Base-by-base conservation (phyloP, 2,797 vertebrate genomes). In the Pelochelys cantorii region DNA sequence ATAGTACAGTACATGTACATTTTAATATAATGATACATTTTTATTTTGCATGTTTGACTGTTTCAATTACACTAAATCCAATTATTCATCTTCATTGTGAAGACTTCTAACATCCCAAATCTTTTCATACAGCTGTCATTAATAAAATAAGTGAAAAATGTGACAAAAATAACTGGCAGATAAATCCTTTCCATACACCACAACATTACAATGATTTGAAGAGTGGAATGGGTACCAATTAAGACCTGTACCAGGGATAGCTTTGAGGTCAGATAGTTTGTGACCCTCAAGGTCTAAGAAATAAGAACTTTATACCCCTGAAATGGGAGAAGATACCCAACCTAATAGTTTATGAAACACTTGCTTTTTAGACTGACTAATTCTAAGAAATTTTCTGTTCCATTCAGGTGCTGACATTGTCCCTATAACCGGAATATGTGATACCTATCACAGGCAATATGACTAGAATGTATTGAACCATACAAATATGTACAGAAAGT, bases 11-110 rank as follows among this genome's bases (percentile, higher is more conserved):
- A 68, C 78, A 48, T n/a, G 11, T 88, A 53, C 84, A 92, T 25
- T 75, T 42, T 75, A 75, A 42, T 42, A 23, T 75, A 42, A 75
- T 75, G 13, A 27, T 74, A 37, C 11, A 37, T 25, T 27, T 90
- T 85, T 88, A 62, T 95, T 97, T 96, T 96, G 37, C 89, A 91
- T 94, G 91, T 92, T 92, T 91, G 78, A 94, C 88, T 96, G 83
- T 62, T 93, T 92, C 83, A 71, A 93, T 89, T 95, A 79, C 90
- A 83, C 85, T 81, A 85, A 80, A 86, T 80, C 89, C 89, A 95
- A 82, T 95, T 95, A 94, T 82, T 79, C 10, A 11, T 92, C 80
- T 93, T 90, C 48, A 60, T 60, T 80, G 57, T 85, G 80, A 95
- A 85, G 31, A 88, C 75, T 93, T 93, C 4, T 56, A n/a, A 93